phyloP scores from a whole-genome alignment of 2,113 vertebrate species.

The Neotragus pygmaeus region DNA sequence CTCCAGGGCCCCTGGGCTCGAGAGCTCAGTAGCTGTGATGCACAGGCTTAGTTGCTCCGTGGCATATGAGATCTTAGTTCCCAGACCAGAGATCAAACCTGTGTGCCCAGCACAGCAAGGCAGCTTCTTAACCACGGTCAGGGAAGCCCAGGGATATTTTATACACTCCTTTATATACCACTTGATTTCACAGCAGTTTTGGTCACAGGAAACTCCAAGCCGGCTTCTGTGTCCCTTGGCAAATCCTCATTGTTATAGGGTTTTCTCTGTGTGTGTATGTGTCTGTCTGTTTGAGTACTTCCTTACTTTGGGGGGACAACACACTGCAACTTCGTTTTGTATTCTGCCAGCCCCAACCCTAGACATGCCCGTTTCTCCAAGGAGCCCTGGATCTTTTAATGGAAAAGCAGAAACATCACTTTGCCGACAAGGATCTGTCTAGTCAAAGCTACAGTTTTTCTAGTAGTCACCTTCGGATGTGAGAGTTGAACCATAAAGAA shows the following conservation, averaged over 20 bases:
- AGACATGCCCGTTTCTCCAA: neutral
- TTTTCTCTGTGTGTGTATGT: neutral
- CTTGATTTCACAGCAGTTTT: neutral
- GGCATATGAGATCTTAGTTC: neutral
- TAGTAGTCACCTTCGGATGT: neutral
- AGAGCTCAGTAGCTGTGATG: neutral
- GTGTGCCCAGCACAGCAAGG: neutral
- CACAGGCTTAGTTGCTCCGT: neutral
- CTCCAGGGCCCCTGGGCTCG: neutral
- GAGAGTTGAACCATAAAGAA: neutral
- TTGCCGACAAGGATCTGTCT: rapidly evolving
- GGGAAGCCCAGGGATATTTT: neutral
- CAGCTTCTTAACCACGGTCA: neutral
- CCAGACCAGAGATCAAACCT: neutral
- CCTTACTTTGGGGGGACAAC: too few species aligned
- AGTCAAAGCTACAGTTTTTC: neutral
- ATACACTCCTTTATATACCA: neutral
- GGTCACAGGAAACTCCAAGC: neutral
- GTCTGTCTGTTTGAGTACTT: too few species aligned
- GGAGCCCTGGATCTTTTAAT: neutral
- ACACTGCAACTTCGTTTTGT: neutral
- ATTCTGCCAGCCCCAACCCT: too few species aligned
- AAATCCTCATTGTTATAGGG: too few species aligned
- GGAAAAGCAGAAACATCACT: neutral
- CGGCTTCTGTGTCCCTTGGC: neutral